Conservation (phyloP, 2,888 invertebrate species). For the Luperina testacea region DNA sequence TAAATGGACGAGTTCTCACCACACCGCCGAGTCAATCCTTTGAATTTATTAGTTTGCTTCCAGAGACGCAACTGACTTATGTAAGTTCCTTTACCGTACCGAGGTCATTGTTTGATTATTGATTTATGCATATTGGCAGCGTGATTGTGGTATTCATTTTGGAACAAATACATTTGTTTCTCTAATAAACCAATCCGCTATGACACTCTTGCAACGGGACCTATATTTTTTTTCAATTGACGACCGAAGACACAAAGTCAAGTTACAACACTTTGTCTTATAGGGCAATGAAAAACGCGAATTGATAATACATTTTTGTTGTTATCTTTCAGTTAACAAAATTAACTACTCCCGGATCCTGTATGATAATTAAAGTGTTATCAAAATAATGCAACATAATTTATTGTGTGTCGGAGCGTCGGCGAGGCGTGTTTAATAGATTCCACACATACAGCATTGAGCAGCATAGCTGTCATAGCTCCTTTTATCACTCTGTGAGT, state of each 20-base stretch:
- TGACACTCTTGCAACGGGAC: neutral
- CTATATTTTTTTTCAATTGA: neutral
- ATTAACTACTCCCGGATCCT: constrained; percentile 37
- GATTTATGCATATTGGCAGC: constrained; percentile 76
- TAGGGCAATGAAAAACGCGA: neutral
- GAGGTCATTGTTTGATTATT: constrained; percentile 83
- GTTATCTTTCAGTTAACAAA: constrained; percentile 17
- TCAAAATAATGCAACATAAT: constrained; percentile 58
- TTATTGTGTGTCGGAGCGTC: constrained; percentile 38
- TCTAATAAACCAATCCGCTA: constrained; percentile 5
- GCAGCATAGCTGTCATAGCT: constrained; percentile 74
- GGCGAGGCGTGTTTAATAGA: constrained; percentile 79
- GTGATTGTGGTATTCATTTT: constrained; percentile 44
- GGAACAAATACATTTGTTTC: constrained; percentile 15
- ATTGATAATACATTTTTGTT: constrained; percentile 8
- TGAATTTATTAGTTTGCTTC: constrained; percentile 84
- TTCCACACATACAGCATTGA: constrained; percentile 75
- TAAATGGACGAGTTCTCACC: constrained; percentile 88
- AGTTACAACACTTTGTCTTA: neutral
- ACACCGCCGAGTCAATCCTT: constrained; percentile 82
- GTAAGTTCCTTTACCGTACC: constrained; percentile 78
- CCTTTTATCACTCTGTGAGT: constrained; percentile 82
- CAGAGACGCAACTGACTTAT: constrained; percentile 77
- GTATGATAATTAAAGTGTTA: constrained; percentile 51
- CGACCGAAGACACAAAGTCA: neutral